Base-by-base conservation (phyloP, 2,888 invertebrate species). In the Macroteleia sp. region DNA sequence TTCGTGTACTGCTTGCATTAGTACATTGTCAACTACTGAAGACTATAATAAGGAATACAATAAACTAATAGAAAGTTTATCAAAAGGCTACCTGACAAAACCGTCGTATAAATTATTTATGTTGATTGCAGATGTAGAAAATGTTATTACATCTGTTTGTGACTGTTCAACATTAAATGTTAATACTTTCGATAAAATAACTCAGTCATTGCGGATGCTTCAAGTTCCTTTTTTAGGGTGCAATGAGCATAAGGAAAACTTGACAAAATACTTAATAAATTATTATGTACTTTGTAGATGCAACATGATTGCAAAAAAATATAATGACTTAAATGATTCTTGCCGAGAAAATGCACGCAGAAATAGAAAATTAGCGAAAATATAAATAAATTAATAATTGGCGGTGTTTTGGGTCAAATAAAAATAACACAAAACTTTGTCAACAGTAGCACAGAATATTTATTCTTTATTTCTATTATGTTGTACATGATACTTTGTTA, bases 201-300 rank as follows among this genome's bases (percentile, higher is more conserved):
- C 25, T 34, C 2, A 9, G 2, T 2, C 34, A 34, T 10, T n/a
- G 2, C 34, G 34, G 10, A 34, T 10, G 57, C n/a, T 25, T 14
- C 2, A 41, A 16, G 22, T 50, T 28, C 22, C 20, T 2, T 46
- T 54, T 10, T 25, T 71, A 14, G 71, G 71, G 2, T 62, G 62
- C 14, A 20, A 25, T 19, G 20, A 56, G 6, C 71, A 71, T 30
- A 46, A 25, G 2, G 46, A 71, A 28, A 19, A 48, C 1, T 12
- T 71, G 6, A 62, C 56, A 5, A 56, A 41, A 56, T 62, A 28
- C 9, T 36, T 71, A 1, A 56, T 64, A 8, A 28, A 71, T 41
- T 62, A 56, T 48, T 71, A 62, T 16, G 30, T 32, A 10, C n/a
- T 50, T n/a, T 50, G 50, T 17, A 50, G 50, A 17, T 50, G 50